Conservation (phyloP, 2,797 vertebrate genomes). For the Tolypeutes matacus region DNA sequence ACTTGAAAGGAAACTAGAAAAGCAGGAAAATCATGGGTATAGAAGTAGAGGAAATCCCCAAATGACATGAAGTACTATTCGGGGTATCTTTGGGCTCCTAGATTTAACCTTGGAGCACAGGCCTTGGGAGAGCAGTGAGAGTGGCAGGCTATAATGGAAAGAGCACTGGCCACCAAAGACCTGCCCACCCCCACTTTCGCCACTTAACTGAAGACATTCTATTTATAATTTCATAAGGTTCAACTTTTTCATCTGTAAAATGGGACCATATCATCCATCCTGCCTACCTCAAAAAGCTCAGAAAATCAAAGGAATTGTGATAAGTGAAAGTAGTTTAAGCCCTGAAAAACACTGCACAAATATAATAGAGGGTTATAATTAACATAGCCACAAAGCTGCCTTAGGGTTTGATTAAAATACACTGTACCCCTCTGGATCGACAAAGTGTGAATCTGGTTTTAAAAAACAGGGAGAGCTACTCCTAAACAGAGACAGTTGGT, state of each 20-base stretch:
- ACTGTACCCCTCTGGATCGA: conserved; percentile 78
- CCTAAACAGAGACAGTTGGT: conserved; percentile 85
- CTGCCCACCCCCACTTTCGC: background rate
- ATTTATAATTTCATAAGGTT: background rate
- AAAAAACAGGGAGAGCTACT: conserved; percentile 83
- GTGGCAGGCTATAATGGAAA: background rate
- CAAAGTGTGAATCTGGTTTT: conserved; percentile 81
- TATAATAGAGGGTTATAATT: conserved; percentile 74
- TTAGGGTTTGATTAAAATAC: conserved; percentile 78
- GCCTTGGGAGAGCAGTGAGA: background rate
- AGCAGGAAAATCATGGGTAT: background rate
- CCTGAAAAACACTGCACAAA: conserved; percentile 60
- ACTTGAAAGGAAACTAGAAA: conserved; percentile 34
- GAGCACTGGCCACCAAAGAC: background rate
- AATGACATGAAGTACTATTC: background rate
- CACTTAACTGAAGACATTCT: background rate
- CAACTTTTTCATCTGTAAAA: conserved; percentile 48
- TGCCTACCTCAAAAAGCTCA: conserved; percentile 29
- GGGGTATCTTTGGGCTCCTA: background rate
- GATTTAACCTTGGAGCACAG: background rate
- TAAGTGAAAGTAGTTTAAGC: background rate
- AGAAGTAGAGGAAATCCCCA: background rate
- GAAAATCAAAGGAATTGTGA: conserved; percentile 27
- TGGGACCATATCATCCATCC: background rate
- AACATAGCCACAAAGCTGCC: conserved; percentile 74